phyloP scores from a whole-genome alignment of 1,140 invertebrate genomes.

The Cyphomyrmex costatus region DNA sequence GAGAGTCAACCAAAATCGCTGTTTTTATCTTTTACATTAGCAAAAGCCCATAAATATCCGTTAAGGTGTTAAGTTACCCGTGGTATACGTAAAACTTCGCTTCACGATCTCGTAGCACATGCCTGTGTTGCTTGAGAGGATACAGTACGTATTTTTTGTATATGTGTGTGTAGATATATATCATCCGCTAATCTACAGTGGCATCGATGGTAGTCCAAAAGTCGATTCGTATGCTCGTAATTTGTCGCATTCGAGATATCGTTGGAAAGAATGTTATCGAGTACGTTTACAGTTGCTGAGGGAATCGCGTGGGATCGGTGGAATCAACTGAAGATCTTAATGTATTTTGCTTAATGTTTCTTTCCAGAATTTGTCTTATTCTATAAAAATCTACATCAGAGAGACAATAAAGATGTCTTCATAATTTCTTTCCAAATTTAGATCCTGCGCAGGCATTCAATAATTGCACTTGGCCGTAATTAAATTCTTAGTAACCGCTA shows the following conservation, averaged over 20 bases:
- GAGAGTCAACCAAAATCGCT: conserved; percentile 62
- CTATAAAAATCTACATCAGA: background rate
- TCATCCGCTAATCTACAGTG: conserved; percentile 66
- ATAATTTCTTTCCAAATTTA: conserved; percentile 6
- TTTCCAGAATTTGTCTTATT: background rate
- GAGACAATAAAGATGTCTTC: background rate
- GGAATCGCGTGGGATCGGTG: background rate
- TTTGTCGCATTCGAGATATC: conserved; percentile 57
- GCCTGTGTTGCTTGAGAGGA: background rate
- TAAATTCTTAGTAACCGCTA: conserved; percentile 14
- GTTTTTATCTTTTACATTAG: conserved; percentile 74
- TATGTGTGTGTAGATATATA: conserved; percentile 40
- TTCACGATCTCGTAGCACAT: conserved; percentile 10
- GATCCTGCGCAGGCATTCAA: background rate
- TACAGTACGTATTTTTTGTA: too few relatives aligned
- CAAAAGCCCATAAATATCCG: conserved; percentile 75
- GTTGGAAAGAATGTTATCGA: conserved; percentile 58
- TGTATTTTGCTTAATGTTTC: background rate
- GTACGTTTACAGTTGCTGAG: background rate
- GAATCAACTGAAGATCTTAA: background rate
- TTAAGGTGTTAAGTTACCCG: conserved; percentile 76
- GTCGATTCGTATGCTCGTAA: conserved; percentile 73
- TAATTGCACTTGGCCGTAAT: background rate
- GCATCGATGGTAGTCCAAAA: conserved; percentile 72
- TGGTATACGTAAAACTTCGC: conserved; percentile 65